A percentile compares a stretch with the other conserved stretches of the same genome.
These are phyloP conservation scores for Hydropsyche tenuis DNA, from an alignment of 1,140 invertebrate genomes.

Conservation along the genomic window DNA sequence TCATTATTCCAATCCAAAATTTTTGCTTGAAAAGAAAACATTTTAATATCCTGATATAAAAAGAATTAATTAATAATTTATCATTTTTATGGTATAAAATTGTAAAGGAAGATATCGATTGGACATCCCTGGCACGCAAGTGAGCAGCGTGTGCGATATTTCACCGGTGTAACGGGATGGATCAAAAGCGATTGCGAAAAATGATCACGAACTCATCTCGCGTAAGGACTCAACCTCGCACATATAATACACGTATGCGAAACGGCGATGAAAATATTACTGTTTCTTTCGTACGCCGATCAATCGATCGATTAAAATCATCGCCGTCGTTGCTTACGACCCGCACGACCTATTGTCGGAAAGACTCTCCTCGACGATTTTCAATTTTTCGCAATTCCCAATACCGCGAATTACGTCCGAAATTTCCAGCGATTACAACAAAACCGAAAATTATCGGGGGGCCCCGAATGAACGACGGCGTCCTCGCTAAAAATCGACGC, in stretches of 20 bases:
- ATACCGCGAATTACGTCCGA: not conserved
- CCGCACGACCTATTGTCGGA: constrained; percentile 1
- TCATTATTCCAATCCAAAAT: too few relatives aligned
- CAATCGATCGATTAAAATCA: constrained; percentile 42
- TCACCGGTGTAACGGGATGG: constrained; percentile 39
- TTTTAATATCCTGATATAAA: too few relatives aligned
- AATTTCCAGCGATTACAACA: not conserved
- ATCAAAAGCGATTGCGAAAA: constrained; percentile 47
- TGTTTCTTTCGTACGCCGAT: constrained; percentile 43
- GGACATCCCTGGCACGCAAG: too few relatives aligned
- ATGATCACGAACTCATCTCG: constrained; percentile 42
- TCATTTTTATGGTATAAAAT: too few relatives aligned
- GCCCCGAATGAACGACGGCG: not conserved
- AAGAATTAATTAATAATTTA: too few relatives aligned
- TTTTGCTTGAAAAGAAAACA: too few relatives aligned
- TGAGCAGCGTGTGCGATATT: constrained; percentile 19
- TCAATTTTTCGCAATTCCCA: too few relatives aligned
- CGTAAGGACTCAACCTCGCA: not conserved
- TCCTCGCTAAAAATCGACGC: not conserved
- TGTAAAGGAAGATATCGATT: too few relatives aligned
- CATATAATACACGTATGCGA: constrained; percentile 28
- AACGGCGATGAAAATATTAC: constrained; percentile 45
- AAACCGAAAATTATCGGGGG: not conserved
- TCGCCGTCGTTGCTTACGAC: not conserved
- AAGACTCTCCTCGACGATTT: constrained; percentile 9